Base-by-base conservation (phyloP, 2,888 invertebrate species). In the Ametastegia equiseti region DNA sequence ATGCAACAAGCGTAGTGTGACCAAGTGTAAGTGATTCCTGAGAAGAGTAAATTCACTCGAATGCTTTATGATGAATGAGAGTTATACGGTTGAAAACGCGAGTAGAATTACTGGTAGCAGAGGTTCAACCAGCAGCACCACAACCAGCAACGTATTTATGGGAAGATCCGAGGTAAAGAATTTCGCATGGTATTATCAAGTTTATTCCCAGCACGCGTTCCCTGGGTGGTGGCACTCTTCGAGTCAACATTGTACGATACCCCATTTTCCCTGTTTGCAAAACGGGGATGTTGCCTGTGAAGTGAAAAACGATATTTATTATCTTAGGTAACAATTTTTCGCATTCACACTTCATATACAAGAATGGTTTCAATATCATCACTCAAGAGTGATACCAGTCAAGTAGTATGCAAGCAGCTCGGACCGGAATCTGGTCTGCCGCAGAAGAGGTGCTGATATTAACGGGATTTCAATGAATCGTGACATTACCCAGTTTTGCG, bases 71-170 rank as follows among this genome's bases (percentile, higher is more conserved):
- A 4, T 23, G 39, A 67, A 39, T 67, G 67, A n/a, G n/a, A 36
- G 67, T 67, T 65, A 47, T 23, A 27, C 71, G 9, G 13, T 13
- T 15, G 75, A 9, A 45, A 75, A n/a, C 30, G n/a, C n/a, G 54
- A 54, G 33, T 19, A 19, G 13, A 54, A 75, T 75, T 50, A 19
- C 33, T 54, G 19, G 15, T 54, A 27, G 23, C 19, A 54, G 75
- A 54, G n/a, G 23, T 47, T 50, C 54, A 7, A 54, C n/a, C n/a
- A n/a, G 45, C 19, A 30, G 71, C 23, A 13, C 47, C 6, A 45
- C 75, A 57, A 23, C n/a, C 42, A 60, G 30, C 15, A 78, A 45
- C 42, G 23, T 75, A 75, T 75, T 54, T 54, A 75, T 57, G 13
- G 4, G 54, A 33, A 57, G 54, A 54, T 33, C 75, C 50, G 23